phyloP scores from a whole-genome alignment of 2,888 invertebrate species.

The Noctua comes region DNA sequence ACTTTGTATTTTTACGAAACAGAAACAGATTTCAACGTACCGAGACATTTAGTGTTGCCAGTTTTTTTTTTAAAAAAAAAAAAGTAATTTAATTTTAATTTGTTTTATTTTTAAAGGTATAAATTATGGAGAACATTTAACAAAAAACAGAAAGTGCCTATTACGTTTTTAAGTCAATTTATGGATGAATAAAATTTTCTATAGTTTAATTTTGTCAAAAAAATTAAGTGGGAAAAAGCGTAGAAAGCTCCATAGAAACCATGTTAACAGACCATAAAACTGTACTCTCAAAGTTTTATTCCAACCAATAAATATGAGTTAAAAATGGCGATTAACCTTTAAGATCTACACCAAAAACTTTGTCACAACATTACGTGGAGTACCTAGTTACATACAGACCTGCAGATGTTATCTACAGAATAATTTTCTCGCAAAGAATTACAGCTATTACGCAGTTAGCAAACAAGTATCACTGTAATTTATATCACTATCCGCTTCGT shows the following conservation, averaged over 20 bases:
- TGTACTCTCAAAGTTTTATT: background rate
- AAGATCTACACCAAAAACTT: background rate
- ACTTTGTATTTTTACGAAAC: too few relatives aligned
- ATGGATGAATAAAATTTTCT: constrained; percentile 6
- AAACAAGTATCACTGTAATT: constrained; percentile 57
- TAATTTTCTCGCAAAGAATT: constrained; percentile 38
- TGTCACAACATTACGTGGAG: background rate
- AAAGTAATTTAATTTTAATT: too few relatives aligned
- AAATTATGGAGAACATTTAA: constrained; percentile 3
- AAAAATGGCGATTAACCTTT: constrained; percentile 8
- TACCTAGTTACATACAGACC: constrained; percentile 1
- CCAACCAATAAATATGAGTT: background rate
- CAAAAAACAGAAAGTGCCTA: constrained; percentile 17
- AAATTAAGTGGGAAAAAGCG: background rate
- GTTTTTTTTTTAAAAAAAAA: too few relatives aligned
- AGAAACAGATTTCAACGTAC: too few relatives aligned
- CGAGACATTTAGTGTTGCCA: too few relatives aligned
- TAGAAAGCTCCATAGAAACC: background rate
- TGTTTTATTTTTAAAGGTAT: constrained; percentile 35
- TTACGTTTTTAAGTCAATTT: constrained; percentile 3
- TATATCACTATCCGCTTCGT: constrained; percentile 43
- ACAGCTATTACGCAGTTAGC: constrained; percentile 39
- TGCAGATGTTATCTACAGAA: constrained; percentile 17
- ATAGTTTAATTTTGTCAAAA: background rate
- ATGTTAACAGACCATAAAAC: background rate